These are phyloP conservation scores for Lottia scabra DNA, from an alignment of 2,888 invertebrate species.

Conservation along the genomic window DNA sequence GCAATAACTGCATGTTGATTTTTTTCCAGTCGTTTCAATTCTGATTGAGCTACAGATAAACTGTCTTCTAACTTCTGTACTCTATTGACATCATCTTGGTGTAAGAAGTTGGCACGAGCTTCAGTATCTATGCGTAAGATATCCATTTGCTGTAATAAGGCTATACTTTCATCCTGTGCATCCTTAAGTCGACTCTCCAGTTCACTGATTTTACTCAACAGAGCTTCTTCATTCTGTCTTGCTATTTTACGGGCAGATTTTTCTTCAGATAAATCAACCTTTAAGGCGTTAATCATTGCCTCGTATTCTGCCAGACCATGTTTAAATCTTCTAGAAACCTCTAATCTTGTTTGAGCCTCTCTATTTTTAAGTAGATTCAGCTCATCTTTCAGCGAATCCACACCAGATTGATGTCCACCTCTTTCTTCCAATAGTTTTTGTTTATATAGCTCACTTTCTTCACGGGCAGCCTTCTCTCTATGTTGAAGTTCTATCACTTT, in stretches of 20 bases:
- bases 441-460: conserved; percentile 55
- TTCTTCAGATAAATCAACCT: conserved; percentile 63
- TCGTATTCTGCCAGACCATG: conserved; percentile 61
- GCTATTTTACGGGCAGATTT: conserved; percentile 57
- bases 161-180: conserved; percentile 26
- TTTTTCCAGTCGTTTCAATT: conserved; percentile 49
- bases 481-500: conserved; percentile 56
- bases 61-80: conserved; percentile 59
- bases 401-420: conserved; percentile 48
- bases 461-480: conserved; percentile 54
- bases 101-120: not conserved
- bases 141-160: not conserved
- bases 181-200: conserved; percentile 29
- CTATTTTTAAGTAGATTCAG: conserved; percentile 59
- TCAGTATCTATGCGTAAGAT: not conserved
- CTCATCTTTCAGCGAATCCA: conserved; percentile 56
- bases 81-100: conserved; percentile 29
- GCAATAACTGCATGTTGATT: conserved; percentile 44
- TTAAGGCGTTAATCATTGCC: conserved; percentile 59
- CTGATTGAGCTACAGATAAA: conserved; percentile 43
- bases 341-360: conserved; percentile 58
- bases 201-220: conserved; percentile 55
- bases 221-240: conserved; percentile 59
- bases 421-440: conserved; percentile 58
- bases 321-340: conserved; percentile 57